Evolutionary conservation across 2,888 invertebrate species (phyloP).

Genomic region (Blastobasis lacticolella): DNA sequence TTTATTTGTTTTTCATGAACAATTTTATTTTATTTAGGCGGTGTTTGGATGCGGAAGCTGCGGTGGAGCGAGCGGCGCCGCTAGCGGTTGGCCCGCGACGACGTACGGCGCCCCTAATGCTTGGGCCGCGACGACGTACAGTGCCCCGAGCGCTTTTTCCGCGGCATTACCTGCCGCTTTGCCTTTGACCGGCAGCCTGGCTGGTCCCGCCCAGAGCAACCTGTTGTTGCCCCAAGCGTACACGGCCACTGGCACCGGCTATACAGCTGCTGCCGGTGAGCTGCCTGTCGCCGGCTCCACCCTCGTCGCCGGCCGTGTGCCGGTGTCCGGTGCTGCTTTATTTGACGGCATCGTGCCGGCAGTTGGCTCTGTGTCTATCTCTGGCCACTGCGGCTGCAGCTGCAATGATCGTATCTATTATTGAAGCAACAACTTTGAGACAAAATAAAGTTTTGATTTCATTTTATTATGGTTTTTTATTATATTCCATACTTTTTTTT

Average conservation of each 20-base stretch:
- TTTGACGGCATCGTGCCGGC: constrained; percentile 22
- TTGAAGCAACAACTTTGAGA: no score
- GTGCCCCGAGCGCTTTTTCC: no score
- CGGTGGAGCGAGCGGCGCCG: neutral
- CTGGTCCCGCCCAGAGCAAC: no score
- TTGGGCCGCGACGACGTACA: neutral
- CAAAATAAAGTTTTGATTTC: no score
- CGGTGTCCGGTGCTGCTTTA: constrained; percentile 25
- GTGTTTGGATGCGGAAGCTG: no score
- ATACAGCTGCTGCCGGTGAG: constrained; percentile 23
- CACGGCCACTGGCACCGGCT: constrained; percentile 23
- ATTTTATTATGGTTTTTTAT: no score
- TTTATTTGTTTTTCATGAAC: no score
- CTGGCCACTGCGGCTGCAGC: constrained; percentile 22
- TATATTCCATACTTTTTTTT: no score
- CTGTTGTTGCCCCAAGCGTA: constrained; percentile 7
- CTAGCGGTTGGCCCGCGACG: constrained; percentile 5
- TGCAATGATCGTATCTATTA: neutral
- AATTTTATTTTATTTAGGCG: no score
- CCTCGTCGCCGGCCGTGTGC: constrained; percentile 25
- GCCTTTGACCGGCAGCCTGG: no score
- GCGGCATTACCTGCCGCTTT: no score
- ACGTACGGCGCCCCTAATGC: constrained; percentile 7
- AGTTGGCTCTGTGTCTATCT: constrained; percentile 24
- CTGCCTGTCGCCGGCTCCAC: constrained; percentile 26